phyloP scores from a whole-genome alignment of 2,113 vertebrate genomes.

The Pimephales promelas region DNA sequence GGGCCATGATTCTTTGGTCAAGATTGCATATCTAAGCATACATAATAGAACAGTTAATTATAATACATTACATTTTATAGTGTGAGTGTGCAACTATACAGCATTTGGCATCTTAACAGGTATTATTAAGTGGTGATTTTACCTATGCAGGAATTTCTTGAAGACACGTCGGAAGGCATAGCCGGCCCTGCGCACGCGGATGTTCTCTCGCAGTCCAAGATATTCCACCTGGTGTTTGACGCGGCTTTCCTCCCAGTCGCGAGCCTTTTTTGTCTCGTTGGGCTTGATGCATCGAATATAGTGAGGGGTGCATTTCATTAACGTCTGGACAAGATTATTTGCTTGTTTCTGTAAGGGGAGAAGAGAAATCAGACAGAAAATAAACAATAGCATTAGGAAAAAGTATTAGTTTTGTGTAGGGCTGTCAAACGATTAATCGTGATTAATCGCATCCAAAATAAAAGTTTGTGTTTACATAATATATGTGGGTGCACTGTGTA shows the following conservation, averaged over 20 bases:
- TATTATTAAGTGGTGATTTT: neutral
- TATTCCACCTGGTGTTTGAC: conserved; percentile 83
- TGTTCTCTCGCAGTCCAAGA: conserved; percentile 82
- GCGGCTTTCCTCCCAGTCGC: conserved; percentile 82
- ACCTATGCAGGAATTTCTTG: conserved; percentile 82
- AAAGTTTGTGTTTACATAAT: too few relatives aligned
- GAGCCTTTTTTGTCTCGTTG: conserved; percentile 79
- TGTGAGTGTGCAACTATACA: neutral
- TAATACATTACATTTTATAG: neutral
- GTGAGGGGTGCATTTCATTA: conserved; percentile 84
- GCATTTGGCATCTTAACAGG: neutral
- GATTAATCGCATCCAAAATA: too few relatives aligned
- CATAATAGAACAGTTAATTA: neutral
- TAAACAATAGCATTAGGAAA: neutral
- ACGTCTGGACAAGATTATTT: conserved; percentile 79
- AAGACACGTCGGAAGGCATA: conserved; percentile 79
- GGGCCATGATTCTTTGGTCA: conserved; percentile 82
- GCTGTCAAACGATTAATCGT: too few relatives aligned
- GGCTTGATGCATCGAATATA: conserved; percentile 86
- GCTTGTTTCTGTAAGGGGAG: conserved; percentile 76
- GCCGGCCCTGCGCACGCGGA: conserved; percentile 79
- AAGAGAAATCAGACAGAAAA: neutral
- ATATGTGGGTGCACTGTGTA: too few relatives aligned
- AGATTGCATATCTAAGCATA: conserved; percentile 79
- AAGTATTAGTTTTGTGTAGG: neutral